Conservation (phyloP, 2,113 vertebrate species). For the Scophthalmus maximus region DNA sequence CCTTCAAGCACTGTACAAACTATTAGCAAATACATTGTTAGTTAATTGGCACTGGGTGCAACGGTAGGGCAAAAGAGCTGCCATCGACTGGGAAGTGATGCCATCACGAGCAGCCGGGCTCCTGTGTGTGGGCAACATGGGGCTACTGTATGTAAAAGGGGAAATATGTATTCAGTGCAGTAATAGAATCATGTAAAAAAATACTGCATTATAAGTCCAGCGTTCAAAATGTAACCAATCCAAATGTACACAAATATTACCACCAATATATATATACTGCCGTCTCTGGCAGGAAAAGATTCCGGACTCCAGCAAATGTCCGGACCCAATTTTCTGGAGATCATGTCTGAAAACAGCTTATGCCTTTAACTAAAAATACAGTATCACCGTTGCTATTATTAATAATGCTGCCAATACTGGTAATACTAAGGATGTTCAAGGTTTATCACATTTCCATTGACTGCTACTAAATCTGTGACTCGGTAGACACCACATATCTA, state of each 20-base stretch:
- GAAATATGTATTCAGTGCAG: not conserved
- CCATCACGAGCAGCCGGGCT: not conserved
- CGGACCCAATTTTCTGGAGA: too few species aligned
- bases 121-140: not conserved
- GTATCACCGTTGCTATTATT: not conserved
- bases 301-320: too few species aligned
- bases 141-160: not conserved
- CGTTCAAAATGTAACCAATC: too few species aligned
- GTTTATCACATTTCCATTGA: conserved; percentile 14
- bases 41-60: conserved; percentile 35
- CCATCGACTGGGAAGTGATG: conserved; percentile 20
- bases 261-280: too few species aligned
- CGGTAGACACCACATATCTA: not conserved
- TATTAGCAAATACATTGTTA: conserved; percentile 47
- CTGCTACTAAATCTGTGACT: not conserved
- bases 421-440: not conserved
- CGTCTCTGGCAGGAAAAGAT: too few species aligned
- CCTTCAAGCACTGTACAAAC: conserved; percentile 66
- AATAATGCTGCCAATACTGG: not conserved
- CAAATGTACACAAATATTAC: too few species aligned
- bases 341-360: too few species aligned
- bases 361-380: not conserved
- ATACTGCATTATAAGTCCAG: not conserved
- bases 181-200: not conserved
- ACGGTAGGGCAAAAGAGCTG: not conserved